These are phyloP conservation scores for Aratinga solstitialis DNA, from an alignment of 2,797 vertebrate species.

Conservation along the genomic window DNA sequence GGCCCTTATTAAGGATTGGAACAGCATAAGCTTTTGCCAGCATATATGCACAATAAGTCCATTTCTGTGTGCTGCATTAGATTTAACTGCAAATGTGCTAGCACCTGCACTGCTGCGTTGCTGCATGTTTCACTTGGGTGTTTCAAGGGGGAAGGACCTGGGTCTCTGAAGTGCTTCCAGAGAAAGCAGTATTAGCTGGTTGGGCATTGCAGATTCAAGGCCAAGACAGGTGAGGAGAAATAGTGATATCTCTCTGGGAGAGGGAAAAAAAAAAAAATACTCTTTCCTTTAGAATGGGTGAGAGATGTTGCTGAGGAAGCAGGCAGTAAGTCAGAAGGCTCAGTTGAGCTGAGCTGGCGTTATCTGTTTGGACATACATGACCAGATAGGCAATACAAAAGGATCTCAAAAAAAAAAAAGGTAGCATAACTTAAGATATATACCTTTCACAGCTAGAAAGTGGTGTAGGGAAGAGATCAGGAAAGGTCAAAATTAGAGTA, in stretches of 20 bases:
- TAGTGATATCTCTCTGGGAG: background rate
- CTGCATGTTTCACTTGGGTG: background rate
- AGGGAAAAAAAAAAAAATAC: too few relatives aligned
- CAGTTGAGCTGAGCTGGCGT: background rate
- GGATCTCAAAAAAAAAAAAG: background rate
- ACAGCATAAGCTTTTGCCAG: background rate
- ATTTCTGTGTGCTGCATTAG: background rate
- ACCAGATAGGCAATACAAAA: background rate
- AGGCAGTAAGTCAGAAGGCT: background rate
- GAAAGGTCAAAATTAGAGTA: background rate
- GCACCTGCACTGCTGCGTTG: background rate
- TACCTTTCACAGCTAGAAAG: background rate
- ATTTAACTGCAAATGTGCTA: fast-evolving
- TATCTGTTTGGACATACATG: fast-evolving
- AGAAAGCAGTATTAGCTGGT: background rate
- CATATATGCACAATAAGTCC: fast-evolving
- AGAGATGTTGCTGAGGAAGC: background rate
- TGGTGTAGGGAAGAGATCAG: background rate
- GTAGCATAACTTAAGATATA: fast-evolving
- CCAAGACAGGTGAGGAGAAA: background rate
- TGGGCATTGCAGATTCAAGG: background rate
- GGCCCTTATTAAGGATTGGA: background rate
- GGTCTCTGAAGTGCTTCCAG: background rate
- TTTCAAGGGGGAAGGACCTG: background rate
- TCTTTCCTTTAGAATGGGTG: background rate